These are phyloP conservation scores for Sphenopsis melanotis DNA, from an alignment of 2,797 vertebrate species.

Conservation along the genomic window DNA sequence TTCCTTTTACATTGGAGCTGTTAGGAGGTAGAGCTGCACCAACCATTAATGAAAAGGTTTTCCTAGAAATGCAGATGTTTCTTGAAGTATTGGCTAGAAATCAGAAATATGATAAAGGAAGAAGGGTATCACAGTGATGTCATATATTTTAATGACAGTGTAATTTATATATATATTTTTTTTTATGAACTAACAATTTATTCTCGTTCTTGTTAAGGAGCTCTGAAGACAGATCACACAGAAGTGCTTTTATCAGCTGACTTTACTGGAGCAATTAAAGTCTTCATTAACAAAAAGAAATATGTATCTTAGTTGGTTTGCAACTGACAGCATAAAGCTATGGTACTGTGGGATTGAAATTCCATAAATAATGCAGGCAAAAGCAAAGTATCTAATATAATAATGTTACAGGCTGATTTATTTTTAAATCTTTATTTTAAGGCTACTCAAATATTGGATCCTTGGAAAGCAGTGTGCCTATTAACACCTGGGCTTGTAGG, in stretches of 20 bases:
- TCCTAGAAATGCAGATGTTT: background rate
- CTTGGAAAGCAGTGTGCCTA: constrained; percentile 53
- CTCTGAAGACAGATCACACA: constrained; percentile 91
- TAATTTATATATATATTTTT: background rate
- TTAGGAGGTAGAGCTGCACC: background rate
- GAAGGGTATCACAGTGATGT: background rate
- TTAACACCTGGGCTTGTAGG: constrained; percentile 56
- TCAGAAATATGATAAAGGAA: background rate
- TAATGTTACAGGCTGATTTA: constrained; percentile 64
- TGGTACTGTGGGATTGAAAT: constrained; percentile 59
- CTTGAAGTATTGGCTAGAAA: background rate
- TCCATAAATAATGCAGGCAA: constrained; percentile 61
- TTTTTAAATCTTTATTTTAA: constrained; percentile 63
- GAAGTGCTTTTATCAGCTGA: constrained; percentile 97
- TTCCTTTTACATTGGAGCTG: background rate
- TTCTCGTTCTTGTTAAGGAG: constrained; percentile 76
- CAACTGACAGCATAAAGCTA: constrained; percentile 49
- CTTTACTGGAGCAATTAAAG: constrained; percentile 99
- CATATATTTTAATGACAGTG: background rate
- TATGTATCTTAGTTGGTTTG: constrained; percentile 75
- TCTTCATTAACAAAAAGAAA: constrained; percentile 97
- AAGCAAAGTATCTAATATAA: constrained; percentile 59
- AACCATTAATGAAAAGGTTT: background rate
- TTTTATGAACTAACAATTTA: background rate
- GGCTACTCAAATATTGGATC: constrained; percentile 61